Evolutionary conservation across 2,888 invertebrate species (phyloP).

Genomic region (Drosophila neotestacea): DNA sequence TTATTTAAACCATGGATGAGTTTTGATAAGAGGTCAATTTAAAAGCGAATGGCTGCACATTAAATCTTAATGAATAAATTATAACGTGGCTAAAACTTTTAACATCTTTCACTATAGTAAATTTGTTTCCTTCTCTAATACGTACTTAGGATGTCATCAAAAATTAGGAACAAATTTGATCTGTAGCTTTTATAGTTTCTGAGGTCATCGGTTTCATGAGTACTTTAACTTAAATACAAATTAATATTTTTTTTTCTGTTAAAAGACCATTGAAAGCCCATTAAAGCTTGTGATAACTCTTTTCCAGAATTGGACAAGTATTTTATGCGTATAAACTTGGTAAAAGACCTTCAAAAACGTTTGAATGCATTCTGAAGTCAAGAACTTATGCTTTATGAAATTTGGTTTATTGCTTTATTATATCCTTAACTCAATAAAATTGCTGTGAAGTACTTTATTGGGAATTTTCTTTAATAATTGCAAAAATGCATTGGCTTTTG

Average conservation of each 20-base stretch:
- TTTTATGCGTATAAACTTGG: too few relatives aligned
- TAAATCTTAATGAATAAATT: not conserved
- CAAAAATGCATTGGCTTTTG: constrained; percentile 27
- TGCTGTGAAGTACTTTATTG: not conserved
- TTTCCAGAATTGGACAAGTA: too few relatives aligned
- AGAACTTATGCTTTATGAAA: not conserved
- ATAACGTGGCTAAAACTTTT: too few relatives aligned
- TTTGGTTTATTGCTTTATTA: constrained; percentile 3
- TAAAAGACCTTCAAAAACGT: not conserved
- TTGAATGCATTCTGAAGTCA: not conserved
- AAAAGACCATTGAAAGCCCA: not conserved
- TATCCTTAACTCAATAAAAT: not conserved
- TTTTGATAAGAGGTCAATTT: not conserved
- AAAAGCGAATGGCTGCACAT: too few relatives aligned
- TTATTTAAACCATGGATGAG: not conserved
- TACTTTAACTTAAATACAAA: too few relatives aligned
- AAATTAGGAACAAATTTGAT: too few relatives aligned
- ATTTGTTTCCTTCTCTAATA: not conserved
- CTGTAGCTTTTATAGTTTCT: too few relatives aligned
- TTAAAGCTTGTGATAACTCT: not conserved
- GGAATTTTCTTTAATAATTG: constrained; percentile 12
- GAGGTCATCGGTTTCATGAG: too few relatives aligned
- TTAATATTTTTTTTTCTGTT: not conserved
- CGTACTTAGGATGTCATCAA: not conserved
- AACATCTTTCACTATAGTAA: too few relatives aligned